Conservation (phyloP, 1,140 invertebrate species). For the Solenopsis invicta region DNA sequence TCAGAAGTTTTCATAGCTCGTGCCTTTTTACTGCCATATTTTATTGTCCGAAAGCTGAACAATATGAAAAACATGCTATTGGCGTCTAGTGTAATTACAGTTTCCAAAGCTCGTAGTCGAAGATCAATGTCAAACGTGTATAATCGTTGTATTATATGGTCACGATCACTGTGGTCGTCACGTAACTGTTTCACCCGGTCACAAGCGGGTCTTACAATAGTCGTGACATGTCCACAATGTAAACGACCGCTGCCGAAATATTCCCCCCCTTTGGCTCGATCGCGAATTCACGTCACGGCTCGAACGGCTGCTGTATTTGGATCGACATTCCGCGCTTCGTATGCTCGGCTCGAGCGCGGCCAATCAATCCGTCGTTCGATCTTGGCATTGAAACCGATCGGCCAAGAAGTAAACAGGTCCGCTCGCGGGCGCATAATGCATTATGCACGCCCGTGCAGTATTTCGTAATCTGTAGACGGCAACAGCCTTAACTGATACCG, state of each 20-base stretch:
- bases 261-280: constrained; percentile 8
- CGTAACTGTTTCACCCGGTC: constrained; percentile 71
- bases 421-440: constrained; percentile 59
- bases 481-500: constrained; percentile 30
- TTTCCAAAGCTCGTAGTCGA: not conserved
- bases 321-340: constrained; percentile 65
- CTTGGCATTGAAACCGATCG: constrained; percentile 71
- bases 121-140: not conserved
- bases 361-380: constrained; percentile 48
- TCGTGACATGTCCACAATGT: constrained; percentile 43
- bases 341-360: constrained; percentile 21
- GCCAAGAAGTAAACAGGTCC: constrained; percentile 12
- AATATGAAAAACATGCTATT: not conserved
- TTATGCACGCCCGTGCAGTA: constrained; percentile 37
- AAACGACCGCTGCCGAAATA: constrained; percentile 64
- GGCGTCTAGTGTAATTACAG: not conserved
- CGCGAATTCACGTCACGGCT: constrained; percentile 67
- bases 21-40: not conserved
- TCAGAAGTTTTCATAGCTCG: not conserved
- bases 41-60: not conserved
- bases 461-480: constrained; percentile 66
- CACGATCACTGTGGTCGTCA: constrained; percentile 33
- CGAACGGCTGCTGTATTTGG: constrained; percentile 71
- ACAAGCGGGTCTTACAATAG: constrained; percentile 34
- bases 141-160: constrained; percentile 21